Base-by-base conservation (phyloP, 2,888 invertebrate genomes). In the Vanessa cardui region DNA sequence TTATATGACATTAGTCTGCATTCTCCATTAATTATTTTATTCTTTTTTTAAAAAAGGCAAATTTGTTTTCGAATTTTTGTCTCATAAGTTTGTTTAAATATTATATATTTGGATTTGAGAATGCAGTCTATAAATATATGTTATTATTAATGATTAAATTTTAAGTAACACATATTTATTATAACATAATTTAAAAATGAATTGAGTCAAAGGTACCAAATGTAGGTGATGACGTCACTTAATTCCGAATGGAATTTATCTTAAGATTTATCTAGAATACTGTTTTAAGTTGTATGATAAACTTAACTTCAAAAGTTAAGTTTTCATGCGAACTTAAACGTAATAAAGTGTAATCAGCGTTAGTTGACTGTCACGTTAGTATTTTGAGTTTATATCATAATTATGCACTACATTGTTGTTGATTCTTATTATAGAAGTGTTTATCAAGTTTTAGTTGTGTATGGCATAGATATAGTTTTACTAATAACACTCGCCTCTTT, bases 371-470 rank as follows among this genome's bases (percentile, higher is more conserved):
- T 83, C 79, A 75, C 58, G 31, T 49, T 61, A 70, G 68, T 62
- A 56, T 69, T 71, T 74, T 76, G 70, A 66, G 58, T 71, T 76
- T 76, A 52, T 60, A n/a, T 60, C 60, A 20, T 47, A 69, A 68
- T 70, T 50, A 68, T 64, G 78, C 81, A 80, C 79, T 71, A 74
- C 73, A 75, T 80, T 79, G 78, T 77, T 80, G 82, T 79, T 82
- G 76, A 66, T 62, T 66, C 65, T 60, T 61, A 64, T 49, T 45
- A 64, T 72, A 72, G 69, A 46, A 63, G 60, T 69, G 69, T 68
- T 61, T 70, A 68, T 64, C 44, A 64, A 65, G 54, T 66, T 71
- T 63, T 66, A 67, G 61, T 64, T 61, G 64, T 60, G 49, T 67
- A 59, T 72, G 67, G 58, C 66, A 69, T 69, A 66, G 65, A 66